phyloP scores from a whole-genome alignment of 1,140 invertebrate genomes.

The Drosophila simulans region DNA sequence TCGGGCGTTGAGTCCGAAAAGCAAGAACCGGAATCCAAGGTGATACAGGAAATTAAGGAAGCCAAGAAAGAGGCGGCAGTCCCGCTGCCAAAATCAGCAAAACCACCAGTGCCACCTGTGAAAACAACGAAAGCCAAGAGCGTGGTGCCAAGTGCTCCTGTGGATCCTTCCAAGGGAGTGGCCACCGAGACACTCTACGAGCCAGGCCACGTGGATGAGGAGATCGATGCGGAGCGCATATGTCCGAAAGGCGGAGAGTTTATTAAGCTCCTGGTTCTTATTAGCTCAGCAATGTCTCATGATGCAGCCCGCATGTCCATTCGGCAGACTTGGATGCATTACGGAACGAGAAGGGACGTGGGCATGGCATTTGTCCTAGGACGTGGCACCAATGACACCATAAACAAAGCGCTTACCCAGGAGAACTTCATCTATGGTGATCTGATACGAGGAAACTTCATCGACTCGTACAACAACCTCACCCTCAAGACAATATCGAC shows the following conservation, averaged over 20 bases:
- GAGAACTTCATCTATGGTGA: constrained; percentile 91
- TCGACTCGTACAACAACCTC: constrained; percentile 94
- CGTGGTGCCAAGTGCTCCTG: constrained; percentile 12
- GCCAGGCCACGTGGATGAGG: constrained; percentile 87
- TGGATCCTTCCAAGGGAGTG: constrained; percentile 80
- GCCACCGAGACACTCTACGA: constrained; percentile 87
- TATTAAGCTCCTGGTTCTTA: constrained; percentile 89
- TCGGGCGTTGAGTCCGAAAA: constrained; percentile 15
- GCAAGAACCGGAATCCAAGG: constrained; percentile 41
- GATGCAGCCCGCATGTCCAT: constrained; percentile 91
- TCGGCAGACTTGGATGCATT: constrained; percentile 94
- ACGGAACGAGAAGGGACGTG: constrained; percentile 89
- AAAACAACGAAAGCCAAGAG: constrained; percentile 44
- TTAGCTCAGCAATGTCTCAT: constrained; percentile 93
- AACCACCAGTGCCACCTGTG: constrained; percentile 30
- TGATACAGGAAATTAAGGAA: constrained; percentile 62
- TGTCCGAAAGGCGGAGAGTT: constrained; percentile 89
- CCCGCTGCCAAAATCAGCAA: not conserved
- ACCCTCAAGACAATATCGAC: constrained; percentile 94
- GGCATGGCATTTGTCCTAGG: constrained; percentile 92
- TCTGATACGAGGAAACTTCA: constrained; percentile 90
- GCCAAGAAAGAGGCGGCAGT: constrained; percentile 21
- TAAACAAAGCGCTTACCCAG: constrained; percentile 86
- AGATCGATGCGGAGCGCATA: constrained; percentile 86
- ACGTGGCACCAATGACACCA: constrained; percentile 85